phyloP scores from a whole-genome alignment of 1,140 invertebrate genomes.

The Brachionus manjavacas region DNA sequence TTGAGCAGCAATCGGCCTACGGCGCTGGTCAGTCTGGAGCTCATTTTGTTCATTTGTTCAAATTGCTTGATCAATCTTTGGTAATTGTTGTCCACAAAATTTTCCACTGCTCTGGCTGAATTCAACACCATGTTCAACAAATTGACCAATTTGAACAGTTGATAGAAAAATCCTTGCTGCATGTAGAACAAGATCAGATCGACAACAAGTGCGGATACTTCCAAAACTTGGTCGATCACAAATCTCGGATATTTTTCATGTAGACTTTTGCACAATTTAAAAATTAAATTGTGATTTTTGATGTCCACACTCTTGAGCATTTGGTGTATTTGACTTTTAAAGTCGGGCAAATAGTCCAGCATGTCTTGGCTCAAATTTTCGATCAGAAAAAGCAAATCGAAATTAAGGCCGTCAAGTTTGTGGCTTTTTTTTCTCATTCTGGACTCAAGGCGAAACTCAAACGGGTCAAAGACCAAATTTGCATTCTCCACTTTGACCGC shows the following conservation, averaged over 20 bases:
- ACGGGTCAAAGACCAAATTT: not conserved
- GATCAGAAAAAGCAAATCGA: not conserved
- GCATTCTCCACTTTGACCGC: not conserved
- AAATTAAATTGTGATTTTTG: not conserved
- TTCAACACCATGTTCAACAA: not conserved
- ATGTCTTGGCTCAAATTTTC: not conserved
- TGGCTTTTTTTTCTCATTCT: not conserved
- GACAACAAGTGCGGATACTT: not conserved
- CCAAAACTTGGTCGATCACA: not conserved
- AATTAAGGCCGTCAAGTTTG: not conserved
- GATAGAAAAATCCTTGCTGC: not conserved
- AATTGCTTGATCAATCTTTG: not conserved
- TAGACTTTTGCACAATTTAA: conserved; percentile 1
- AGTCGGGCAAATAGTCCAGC: not conserved
- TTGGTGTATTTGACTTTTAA: not conserved
- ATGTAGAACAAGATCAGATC: not conserved
- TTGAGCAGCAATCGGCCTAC: not conserved
- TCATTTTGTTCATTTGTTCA: not conserved
- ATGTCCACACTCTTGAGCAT: not conserved
- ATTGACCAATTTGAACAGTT: not conserved
- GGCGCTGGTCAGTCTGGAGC: not conserved
- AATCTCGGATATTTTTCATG: not conserved
- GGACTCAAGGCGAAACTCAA: not conserved
- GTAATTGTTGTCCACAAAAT: not conserved
- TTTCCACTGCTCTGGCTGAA: not conserved